phyloP scores from a whole-genome alignment of 2,797 vertebrate genomes.

The Myotis pilosus region DNA sequence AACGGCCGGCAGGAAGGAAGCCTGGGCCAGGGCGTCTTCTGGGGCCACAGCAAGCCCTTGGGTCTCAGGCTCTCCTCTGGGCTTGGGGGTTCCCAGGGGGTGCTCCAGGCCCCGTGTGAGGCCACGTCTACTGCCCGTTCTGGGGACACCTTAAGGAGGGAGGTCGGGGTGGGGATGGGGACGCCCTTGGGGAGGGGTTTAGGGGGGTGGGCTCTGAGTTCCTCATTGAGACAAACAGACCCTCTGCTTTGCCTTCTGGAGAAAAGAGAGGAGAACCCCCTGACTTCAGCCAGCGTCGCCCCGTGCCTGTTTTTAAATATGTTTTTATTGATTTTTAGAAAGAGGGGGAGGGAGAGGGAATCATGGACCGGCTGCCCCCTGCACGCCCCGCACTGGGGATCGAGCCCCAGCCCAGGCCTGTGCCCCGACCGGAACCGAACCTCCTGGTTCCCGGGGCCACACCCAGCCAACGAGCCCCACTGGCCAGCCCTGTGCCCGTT shows the following conservation, averaged over 20 bases:
- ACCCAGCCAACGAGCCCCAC: too few species aligned
- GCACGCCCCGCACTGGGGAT: too few species aligned
- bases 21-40: neutral
- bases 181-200: rapidly evolving
- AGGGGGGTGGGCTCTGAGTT: too few species aligned
- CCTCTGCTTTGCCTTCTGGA: neutral
- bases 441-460: too few species aligned
- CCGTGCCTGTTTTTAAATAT: rapidly evolving
- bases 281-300: neutral
- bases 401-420: too few species aligned
- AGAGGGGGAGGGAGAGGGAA: too few species aligned
- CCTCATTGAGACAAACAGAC: rapidly evolving
- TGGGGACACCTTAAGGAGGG: neutral
- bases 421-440: too few species aligned
- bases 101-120: neutral
- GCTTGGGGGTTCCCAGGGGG: too few species aligned
- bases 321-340: too few species aligned
- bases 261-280: neutral
- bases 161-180: rapidly evolving
- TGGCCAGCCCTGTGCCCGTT: rapidly evolving
- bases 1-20: rapidly evolving
- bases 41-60: neutral
- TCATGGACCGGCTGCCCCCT: too few species aligned
- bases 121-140: rapidly evolving
- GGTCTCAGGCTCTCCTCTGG: neutral